Conservation (phyloP, 2,888 invertebrate species). For the Eupeodes latifasciatus region DNA sequence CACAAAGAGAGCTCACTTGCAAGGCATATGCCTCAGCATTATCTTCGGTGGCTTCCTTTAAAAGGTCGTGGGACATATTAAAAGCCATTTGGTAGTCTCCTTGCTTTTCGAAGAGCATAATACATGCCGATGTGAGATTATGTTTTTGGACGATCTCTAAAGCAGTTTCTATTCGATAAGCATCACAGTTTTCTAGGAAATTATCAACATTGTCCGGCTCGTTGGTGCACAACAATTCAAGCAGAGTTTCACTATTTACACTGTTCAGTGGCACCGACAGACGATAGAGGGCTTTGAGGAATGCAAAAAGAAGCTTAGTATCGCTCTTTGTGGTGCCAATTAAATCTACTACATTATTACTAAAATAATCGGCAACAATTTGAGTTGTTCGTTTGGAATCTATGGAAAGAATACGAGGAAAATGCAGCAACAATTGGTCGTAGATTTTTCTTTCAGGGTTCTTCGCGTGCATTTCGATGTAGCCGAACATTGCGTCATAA, state of each 20-base stretch:
- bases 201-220: constrained; percentile 85
- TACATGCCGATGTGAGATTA: constrained; percentile 88
- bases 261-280: constrained; percentile 82
- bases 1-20: constrained; percentile 82
- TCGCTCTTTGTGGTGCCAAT: constrained; percentile 81
- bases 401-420: constrained; percentile 86
- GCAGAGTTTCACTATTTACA: constrained; percentile 86
- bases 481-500: constrained; percentile 87
- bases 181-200: constrained; percentile 85
- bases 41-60: constrained; percentile 78
- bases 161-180: constrained; percentile 88
- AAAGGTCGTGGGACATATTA: constrained; percentile 85
- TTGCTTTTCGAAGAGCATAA: constrained; percentile 90
- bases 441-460: constrained; percentile 84
- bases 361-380: constrained; percentile 86
- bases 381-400: constrained; percentile 87
- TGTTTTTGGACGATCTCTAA: constrained; percentile 87
- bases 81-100: constrained; percentile 90
- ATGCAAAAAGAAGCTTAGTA: constrained; percentile 84
- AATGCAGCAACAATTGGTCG: constrained; percentile 84
- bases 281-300: constrained; percentile 87
- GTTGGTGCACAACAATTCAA: constrained; percentile 87
- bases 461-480: constrained; percentile 85
- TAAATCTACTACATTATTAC: constrained; percentile 83
- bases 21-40: constrained; percentile 78